Percentiles rank a stretch among this genome's conserved stretches.
Evolutionary conservation across 2,888 invertebrate genomes (phyloP).

Genomic region (Acrobasis consociella): DNA sequence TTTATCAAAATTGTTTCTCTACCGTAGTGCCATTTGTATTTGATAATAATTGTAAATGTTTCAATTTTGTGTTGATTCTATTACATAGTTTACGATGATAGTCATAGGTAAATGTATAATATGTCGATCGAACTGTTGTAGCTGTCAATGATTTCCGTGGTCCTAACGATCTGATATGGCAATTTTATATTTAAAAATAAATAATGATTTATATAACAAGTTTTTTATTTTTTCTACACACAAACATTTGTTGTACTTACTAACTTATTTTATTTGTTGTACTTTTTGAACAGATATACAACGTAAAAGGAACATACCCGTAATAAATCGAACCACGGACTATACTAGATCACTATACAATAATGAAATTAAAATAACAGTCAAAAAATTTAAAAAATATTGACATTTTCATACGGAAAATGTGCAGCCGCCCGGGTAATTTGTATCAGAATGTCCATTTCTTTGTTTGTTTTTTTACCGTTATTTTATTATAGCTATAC

Average conservation of each 20-base stretch:
- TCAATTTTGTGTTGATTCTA: slow-evolving; percentile 71
- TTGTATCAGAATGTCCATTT: too few species aligned
- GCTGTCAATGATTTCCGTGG: slow-evolving; percentile 59
- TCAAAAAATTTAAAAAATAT: too few species aligned
- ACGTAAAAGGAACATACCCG: too few species aligned
- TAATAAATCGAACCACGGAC: too few species aligned
- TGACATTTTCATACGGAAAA: too few species aligned
- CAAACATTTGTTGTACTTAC: neutral
- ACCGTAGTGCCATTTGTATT: slow-evolving; percentile 53
- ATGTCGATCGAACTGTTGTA: slow-evolving; percentile 61
- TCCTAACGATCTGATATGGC: slow-evolving; percentile 64
- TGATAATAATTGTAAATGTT: slow-evolving; percentile 62
- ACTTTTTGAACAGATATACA: too few species aligned
- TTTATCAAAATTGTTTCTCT: slow-evolving; percentile 34
- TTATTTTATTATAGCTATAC: too few species aligned
- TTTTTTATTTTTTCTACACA: slow-evolving; percentile 32
- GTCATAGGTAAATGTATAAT: slow-evolving; percentile 44
- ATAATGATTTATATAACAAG: slow-evolving; percentile 60
- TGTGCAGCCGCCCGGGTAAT: too few species aligned
- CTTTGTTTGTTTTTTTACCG: too few species aligned
- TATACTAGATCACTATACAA: too few species aligned
- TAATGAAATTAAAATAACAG: too few species aligned
- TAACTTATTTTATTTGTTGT: too few species aligned
- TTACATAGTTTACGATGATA: slow-evolving; percentile 67
- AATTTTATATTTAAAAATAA: slow-evolving; percentile 77